Evolutionary conservation across 1,140 invertebrate species (phyloP).

Genomic region (Papilio aristodemus): DNA sequence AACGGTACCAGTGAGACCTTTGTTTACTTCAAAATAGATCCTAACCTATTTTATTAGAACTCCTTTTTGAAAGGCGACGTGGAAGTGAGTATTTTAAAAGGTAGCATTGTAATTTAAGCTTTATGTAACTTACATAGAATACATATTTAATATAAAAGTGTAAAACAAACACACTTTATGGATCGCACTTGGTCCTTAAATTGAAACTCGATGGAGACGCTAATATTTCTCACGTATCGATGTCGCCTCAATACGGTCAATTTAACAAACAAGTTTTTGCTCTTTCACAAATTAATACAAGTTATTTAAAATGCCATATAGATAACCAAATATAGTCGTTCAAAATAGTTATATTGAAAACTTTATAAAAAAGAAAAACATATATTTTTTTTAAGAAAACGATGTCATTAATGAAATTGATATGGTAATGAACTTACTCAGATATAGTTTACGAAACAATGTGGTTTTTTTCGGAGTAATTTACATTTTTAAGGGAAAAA

Average conservation of each 20-base stretch:
- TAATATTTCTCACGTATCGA: constrained; percentile 44
- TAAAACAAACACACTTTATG: constrained; percentile 59
- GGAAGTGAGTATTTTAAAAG: not conserved
- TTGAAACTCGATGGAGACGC: constrained; percentile 68
- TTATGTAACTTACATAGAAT: constrained; percentile 52
- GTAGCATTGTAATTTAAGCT: constrained; percentile 47
- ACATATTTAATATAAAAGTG: constrained; percentile 49
- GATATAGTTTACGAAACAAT: not conserved
- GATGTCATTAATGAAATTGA: constrained; percentile 1
- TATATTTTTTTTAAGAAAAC: too few relatives aligned
- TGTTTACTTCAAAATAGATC: constrained; percentile 38
- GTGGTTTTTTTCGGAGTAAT: not conserved
- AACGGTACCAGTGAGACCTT: constrained; percentile 52
- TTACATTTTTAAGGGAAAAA: constrained; percentile 2
- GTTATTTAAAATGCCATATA: constrained; percentile 24
- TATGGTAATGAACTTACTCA: not conserved
- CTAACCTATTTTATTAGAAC: not conserved
- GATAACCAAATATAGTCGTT: not conserved
- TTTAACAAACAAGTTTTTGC: constrained; percentile 29
- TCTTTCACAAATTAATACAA: constrained; percentile 9
- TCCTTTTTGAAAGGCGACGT: not conserved
- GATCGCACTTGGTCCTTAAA: constrained; percentile 64
- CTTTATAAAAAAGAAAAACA: constrained; percentile 1
- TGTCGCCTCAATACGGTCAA: constrained; percentile 19
- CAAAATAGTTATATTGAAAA: constrained; percentile 12